Evolutionary conservation across 2,888 invertebrate species (phyloP).

Genomic region (Desoria tigrina): DNA sequence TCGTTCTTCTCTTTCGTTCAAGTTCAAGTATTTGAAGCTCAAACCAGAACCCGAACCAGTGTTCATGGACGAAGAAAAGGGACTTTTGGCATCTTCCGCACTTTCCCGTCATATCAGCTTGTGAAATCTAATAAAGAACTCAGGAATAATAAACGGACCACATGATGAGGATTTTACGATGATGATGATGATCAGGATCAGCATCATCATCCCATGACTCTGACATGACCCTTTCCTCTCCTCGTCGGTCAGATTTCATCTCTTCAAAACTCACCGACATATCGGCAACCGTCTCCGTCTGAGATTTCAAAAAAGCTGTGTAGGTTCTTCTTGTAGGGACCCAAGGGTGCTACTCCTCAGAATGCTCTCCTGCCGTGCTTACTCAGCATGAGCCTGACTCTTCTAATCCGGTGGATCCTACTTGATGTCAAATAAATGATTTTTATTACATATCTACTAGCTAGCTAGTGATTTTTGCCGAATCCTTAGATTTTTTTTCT

Average conservation of each 20-base stretch:
- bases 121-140: slow-evolving; percentile 40
- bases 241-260: slow-evolving; percentile 10
- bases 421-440: slow-evolving; percentile 7
- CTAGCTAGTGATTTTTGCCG: no score
- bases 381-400: slow-evolving; percentile 44
- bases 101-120: slow-evolving; percentile 34
- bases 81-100: slow-evolving; percentile 20
- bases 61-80: no score
- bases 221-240: slow-evolving; percentile 13
- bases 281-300: no score
- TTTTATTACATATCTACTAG: slow-evolving; percentile 13
- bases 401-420: slow-evolving; percentile 9
- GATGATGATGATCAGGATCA: neutral
- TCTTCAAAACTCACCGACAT: slow-evolving; percentile 1
- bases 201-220: no score
- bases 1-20: no score
- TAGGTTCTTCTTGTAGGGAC: neutral
- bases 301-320: neutral
- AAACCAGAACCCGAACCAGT: no score
- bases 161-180: slow-evolving; percentile 20
- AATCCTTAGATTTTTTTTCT: no score
- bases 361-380: slow-evolving; percentile 38
- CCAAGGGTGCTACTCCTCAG: slow-evolving; percentile 34
- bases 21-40: no score
- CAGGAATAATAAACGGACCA: slow-evolving; percentile 18